A percentile compares a stretch with the other conserved stretches of the same genome.
Evolutionary conservation across 2,113 vertebrate species (phyloP).

Genomic region (Clarias magur): DNA sequence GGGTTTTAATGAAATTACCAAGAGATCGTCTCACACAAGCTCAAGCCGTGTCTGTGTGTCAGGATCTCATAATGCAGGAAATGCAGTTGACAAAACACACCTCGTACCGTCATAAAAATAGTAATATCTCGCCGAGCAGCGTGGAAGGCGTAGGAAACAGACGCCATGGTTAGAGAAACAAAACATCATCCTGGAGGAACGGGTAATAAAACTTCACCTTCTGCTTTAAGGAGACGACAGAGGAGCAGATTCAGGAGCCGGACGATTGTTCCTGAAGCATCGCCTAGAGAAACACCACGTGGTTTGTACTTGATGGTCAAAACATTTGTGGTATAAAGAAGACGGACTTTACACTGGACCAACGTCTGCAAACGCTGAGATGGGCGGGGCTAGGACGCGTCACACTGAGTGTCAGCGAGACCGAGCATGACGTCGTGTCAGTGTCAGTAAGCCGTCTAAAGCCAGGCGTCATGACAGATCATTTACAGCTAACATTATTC

Average conservation of each 20-base stretch:
- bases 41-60: background rate
- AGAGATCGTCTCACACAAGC: background rate
- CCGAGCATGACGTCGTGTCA: background rate
- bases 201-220: background rate
- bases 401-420: background rate
- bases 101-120: conserved; percentile 5
- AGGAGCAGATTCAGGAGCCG: background rate
- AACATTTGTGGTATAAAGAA: background rate
- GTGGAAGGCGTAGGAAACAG: background rate
- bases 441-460: background rate
- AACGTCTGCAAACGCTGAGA: background rate
- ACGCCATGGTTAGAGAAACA: background rate
- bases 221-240: conserved; percentile 7
- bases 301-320: background rate
- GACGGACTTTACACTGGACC: background rate
- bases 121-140: background rate
- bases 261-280: background rate
- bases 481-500: background rate
- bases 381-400: background rate
- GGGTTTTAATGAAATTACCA: background rate
- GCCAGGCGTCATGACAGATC: background rate
- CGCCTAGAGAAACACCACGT: background rate
- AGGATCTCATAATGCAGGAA: background rate
- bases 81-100: background rate
- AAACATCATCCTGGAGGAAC: background rate